Percentiles rank a stretch among this genome's conserved stretches.
Evolutionary conservation across 1,140 invertebrate genomes (phyloP).

Genomic region (Sitodiplosis mosellana): DNA sequence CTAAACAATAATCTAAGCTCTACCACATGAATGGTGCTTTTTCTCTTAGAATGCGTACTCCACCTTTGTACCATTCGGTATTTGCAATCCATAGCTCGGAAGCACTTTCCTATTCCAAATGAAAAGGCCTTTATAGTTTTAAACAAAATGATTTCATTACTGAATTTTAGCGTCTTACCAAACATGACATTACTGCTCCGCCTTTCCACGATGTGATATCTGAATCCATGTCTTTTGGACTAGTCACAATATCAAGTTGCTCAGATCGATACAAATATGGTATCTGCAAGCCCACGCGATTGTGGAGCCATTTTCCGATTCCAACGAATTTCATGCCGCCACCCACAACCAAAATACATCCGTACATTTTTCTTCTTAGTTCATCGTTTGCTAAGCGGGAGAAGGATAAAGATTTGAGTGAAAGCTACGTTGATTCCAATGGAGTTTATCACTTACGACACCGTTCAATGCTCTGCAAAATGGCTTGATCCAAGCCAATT

Average conservation of each 20-base stretch:
- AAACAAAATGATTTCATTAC: no score
- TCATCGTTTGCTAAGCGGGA: slow-evolving; percentile 53
- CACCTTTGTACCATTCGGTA: slow-evolving; percentile 69
- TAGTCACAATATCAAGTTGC: slow-evolving; percentile 63
- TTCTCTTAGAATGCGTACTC: slow-evolving; percentile 73
- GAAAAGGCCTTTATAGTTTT: no score
- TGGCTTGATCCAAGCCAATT: slow-evolving; percentile 73
- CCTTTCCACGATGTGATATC: slow-evolving; percentile 85
- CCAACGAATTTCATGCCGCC: slow-evolving; percentile 78
- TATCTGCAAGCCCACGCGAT: slow-evolving; percentile 65
- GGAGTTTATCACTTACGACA: slow-evolving; percentile 39
- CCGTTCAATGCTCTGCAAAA: slow-evolving; percentile 78
- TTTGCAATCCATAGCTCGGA: slow-evolving; percentile 83
- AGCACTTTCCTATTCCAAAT: no score
- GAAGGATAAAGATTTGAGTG: slow-evolving; percentile 7
- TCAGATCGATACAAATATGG: slow-evolving; percentile 59
- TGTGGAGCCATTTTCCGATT: slow-evolving; percentile 73
- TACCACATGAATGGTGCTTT: slow-evolving; percentile 65
- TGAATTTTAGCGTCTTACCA: no score
- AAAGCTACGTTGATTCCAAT: slow-evolving; percentile 1
- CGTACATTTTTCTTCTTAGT: slow-evolving; percentile 86
- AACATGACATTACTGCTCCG: slow-evolving; percentile 76
- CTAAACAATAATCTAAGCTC: slow-evolving; percentile 4
- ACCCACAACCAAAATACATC: slow-evolving; percentile 78
- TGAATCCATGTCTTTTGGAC: slow-evolving; percentile 78